Conservation (phyloP, 1,140 invertebrate genomes). For the Diploscapter pachys region DNA sequence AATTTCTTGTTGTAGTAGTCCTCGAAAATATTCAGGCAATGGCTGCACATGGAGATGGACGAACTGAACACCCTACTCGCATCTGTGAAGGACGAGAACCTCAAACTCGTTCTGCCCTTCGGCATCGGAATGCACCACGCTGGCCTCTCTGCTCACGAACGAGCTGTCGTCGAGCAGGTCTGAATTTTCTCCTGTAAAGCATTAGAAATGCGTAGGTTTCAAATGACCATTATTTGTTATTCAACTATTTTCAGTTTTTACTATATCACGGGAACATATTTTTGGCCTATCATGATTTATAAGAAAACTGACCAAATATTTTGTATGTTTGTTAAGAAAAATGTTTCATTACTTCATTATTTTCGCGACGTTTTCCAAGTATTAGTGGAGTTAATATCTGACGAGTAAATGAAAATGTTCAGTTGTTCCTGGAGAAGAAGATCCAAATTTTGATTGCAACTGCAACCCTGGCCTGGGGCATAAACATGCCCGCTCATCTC, state of each 20-base stretch:
- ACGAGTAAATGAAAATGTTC: neutral
- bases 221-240: no score
- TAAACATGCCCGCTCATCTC: conserved; percentile 92
- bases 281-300: no score
- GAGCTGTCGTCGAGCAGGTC: conserved; percentile 75
- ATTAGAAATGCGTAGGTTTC: no score
- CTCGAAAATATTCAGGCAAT: conserved; percentile 70
- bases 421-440: conserved; percentile 87
- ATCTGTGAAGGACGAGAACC: conserved; percentile 77
- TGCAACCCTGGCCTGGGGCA: conserved; percentile 95
- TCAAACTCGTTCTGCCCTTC: conserved; percentile 89
- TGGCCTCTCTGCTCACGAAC: conserved; percentile 83
- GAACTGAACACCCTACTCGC: conserved; percentile 65
- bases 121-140: conserved; percentile 99
- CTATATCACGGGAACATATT: no score
- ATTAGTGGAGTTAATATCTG: no score
- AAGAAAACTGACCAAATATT: no score
- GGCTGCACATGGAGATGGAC: conserved; percentile 80
- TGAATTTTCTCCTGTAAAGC: conserved; percentile 13
- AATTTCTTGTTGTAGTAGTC: no score
- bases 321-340: no score
- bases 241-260: no score
- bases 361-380: no score
- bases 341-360: no score
- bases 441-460: conserved; percentile 97